Evolutionary conservation across 2,113 vertebrate species (phyloP).

Genomic region (Channa maculata): DNA sequence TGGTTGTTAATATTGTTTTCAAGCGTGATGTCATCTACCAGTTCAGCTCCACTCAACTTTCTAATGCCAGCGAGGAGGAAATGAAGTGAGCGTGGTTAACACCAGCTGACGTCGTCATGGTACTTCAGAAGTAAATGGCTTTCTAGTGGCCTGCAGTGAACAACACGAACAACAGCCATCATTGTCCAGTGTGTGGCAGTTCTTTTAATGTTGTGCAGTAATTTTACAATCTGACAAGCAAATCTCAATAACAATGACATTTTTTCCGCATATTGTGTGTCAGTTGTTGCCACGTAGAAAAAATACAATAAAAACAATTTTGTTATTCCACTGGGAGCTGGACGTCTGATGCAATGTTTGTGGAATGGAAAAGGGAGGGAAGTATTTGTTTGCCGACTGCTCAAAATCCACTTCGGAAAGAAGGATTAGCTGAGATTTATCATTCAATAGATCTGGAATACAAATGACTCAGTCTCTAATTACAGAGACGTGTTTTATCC

Average conservation of each 20-base stretch:
- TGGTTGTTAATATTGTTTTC: constrained; percentile 12
- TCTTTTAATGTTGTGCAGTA: constrained; percentile 1
- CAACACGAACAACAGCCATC: neutral
- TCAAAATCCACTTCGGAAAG: constrained; percentile 40
- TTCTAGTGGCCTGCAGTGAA: constrained; percentile 30
- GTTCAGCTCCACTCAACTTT: constrained; percentile 32
- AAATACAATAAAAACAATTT: neutral
- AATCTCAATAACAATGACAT: neutral
- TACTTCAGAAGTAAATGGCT: constrained; percentile 33
- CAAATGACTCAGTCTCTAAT: constrained; percentile 22
- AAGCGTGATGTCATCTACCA: constrained; percentile 22
- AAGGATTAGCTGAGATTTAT: constrained; percentile 39
- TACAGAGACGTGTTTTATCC: neutral
- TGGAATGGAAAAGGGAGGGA: constrained; percentile 13
- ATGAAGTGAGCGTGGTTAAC: constrained; percentile 41
- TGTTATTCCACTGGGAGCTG: neutral
- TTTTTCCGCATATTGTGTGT: neutral
- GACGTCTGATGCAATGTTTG: neutral
- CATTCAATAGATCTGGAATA: constrained; percentile 36
- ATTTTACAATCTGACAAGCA: neutral
- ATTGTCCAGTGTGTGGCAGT: constrained; percentile 17
- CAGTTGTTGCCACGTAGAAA: neutral
- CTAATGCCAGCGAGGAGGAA: constrained; percentile 34
- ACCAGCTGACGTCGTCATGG: constrained; percentile 35
- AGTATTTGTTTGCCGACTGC: constrained; percentile 25